phyloP scores from a whole-genome alignment of 2,888 invertebrate species.

The Agriopis marginaria region DNA sequence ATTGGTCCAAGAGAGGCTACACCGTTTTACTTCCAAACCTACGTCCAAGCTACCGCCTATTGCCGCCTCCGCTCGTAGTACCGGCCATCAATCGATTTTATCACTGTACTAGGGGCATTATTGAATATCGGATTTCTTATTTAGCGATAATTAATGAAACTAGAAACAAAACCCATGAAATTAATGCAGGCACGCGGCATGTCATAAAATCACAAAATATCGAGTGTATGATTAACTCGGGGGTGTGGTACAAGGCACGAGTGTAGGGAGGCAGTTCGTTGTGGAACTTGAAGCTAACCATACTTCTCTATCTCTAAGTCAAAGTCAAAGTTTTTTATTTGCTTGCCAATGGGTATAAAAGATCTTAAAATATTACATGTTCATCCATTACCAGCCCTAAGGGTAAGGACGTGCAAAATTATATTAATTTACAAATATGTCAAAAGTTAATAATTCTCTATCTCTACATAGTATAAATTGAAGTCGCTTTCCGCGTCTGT shows the following conservation, averaged over 20 bases:
- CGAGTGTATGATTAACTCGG: conserved; percentile 62
- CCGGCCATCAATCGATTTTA: conserved; percentile 32
- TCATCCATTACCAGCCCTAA: no score
- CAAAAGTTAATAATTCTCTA: no score
- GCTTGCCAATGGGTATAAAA: no score
- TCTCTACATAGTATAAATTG: no score
- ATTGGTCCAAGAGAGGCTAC: conserved; percentile 19
- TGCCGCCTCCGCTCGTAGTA: conserved; percentile 18
- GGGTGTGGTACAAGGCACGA: conserved; percentile 41
- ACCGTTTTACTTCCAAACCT: conserved; percentile 10
- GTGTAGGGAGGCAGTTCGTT: conserved; percentile 2
- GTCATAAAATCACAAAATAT: conserved; percentile 70
- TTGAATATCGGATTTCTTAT: conserved; percentile 40
- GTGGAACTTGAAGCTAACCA: no score
- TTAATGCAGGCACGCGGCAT: conserved; percentile 55
- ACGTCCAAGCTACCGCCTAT: conserved; percentile 16
- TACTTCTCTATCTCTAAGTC: no score
- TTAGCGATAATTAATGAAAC: conserved; percentile 41
- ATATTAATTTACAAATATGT: no score
- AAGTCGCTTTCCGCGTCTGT: no score
- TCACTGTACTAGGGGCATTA: conserved; percentile 18
- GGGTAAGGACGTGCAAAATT: no score
- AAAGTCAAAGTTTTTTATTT: no score
- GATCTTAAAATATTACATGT: no score
- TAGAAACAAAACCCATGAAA: conserved; percentile 35